phyloP scores from a whole-genome alignment of 2,888 invertebrate species.

The Acholoe squamosa region DNA sequence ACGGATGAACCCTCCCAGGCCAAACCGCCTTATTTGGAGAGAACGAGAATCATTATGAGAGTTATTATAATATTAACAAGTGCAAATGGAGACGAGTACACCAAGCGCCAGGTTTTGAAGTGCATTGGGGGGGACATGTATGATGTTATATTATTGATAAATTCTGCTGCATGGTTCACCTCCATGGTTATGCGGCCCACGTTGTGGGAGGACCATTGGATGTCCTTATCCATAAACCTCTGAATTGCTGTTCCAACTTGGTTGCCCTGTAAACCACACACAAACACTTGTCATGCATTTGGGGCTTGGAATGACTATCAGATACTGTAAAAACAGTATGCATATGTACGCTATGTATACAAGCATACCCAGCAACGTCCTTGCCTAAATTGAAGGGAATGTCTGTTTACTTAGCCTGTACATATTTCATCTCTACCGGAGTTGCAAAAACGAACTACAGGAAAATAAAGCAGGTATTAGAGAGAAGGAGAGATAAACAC shows the following conservation, averaged over 20 bases:
- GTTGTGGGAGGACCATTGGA: conserved; percentile 85
- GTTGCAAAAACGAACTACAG: neutral
- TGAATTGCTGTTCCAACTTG: conserved; percentile 84
- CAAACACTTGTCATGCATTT: conserved; percentile 55
- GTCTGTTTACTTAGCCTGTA: neutral
- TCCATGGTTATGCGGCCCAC: conserved; percentile 83
- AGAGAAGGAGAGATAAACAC: neutral
- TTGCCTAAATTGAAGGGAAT: neutral
- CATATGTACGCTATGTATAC: neutral
- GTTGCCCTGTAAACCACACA: conserved; percentile 75
- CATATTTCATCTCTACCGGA: neutral
- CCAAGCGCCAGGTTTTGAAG: conserved; percentile 24
- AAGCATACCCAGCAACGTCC: neutral
- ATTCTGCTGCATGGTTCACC: neutral
- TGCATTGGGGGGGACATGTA: conserved; percentile 32
- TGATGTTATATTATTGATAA: neutral
- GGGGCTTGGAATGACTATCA: neutral
- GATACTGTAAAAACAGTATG: neutral
- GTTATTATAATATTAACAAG: neutral
- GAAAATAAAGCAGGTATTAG: neutral
- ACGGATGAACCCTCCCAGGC: neutral
- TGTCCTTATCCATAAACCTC: conserved; percentile 83
- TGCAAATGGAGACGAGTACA: conserved; percentile 7
- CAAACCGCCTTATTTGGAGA: neutral
- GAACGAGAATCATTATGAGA: neutral